Evolutionary conservation across 1,140 invertebrate species (phyloP).

Genomic region (Propsilocerus akamusi): DNA sequence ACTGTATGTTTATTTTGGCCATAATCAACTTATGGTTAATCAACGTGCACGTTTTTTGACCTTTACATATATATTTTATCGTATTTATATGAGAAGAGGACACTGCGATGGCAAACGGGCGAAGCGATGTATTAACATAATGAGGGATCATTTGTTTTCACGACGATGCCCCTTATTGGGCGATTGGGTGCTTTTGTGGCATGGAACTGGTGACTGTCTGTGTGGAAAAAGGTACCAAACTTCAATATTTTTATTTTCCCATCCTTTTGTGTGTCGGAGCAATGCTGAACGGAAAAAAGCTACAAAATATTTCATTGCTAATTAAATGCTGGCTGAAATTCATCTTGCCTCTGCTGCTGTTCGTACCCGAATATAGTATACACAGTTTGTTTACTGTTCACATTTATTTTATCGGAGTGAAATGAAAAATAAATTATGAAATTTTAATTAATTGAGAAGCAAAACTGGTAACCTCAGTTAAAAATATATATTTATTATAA

Average conservation of each 20-base stretch:
- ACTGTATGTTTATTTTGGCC: too few species aligned
- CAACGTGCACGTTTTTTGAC: too few species aligned
- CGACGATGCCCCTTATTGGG: background rate
- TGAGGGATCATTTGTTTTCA: background rate
- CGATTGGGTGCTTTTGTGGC: too few species aligned
- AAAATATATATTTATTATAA: too few species aligned
- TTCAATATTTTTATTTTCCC: background rate
- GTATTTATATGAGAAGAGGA: too few species aligned
- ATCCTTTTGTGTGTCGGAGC: background rate
- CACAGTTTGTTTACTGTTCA: too few species aligned
- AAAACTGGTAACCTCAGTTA: too few species aligned
- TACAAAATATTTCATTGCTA: background rate
- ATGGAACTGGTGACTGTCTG: background rate
- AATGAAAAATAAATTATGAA: constrained; percentile 1
- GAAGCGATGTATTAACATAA: background rate
- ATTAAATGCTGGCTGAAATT: background rate
- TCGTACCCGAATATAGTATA: too few species aligned
- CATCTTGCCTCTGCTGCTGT: too few species aligned
- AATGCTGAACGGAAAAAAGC: background rate
- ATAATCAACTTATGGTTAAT: too few species aligned
- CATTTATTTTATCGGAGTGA: background rate
- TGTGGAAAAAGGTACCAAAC: background rate
- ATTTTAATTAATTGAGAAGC: constrained; percentile 4
- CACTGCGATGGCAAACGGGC: too few species aligned
- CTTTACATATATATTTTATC: too few species aligned